These are phyloP conservation scores for Phrynocephalus vlangalii DNA, from an alignment of 2,797 vertebrate genomes.

Conservation along the genomic window DNA sequence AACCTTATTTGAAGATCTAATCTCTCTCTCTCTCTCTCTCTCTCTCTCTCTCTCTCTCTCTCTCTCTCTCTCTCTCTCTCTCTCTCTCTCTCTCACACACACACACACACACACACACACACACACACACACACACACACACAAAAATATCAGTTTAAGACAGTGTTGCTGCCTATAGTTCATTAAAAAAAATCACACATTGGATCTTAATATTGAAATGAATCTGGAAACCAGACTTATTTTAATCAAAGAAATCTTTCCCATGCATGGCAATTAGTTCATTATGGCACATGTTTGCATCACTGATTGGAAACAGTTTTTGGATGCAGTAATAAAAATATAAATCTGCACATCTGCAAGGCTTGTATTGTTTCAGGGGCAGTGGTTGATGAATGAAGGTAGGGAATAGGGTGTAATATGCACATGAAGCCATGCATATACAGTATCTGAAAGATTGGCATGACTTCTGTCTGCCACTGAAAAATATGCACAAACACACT, in stretches of 20 bases:
- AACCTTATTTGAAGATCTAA: neutral
- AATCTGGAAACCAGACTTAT: neutral
- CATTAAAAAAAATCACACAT: neutral
- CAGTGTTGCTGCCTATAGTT: neutral
- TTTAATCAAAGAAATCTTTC: constrained; percentile 8
- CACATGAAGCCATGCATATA: neutral
- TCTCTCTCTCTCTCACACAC: too few relatives aligned
- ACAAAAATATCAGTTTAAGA: too few relatives aligned
- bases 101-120: too few relatives aligned
- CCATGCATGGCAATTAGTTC: neutral
- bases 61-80: too few relatives aligned
- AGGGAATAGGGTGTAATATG: neutral
- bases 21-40: too few relatives aligned
- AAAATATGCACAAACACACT: too few relatives aligned
- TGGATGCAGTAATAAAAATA: neutral
- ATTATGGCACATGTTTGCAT: neutral
- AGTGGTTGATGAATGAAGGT: too few relatives aligned
- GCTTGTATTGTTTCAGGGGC: neutral
- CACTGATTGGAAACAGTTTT: neutral
- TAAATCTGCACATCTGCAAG: neutral
- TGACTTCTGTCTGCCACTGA: too few relatives aligned
- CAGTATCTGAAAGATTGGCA: neutral
- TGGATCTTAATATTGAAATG: neutral
- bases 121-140: too few relatives aligned
- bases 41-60: too few relatives aligned